Conservation (phyloP, 1,140 invertebrate genomes). For the Pseudomyrmex concolor region DNA sequence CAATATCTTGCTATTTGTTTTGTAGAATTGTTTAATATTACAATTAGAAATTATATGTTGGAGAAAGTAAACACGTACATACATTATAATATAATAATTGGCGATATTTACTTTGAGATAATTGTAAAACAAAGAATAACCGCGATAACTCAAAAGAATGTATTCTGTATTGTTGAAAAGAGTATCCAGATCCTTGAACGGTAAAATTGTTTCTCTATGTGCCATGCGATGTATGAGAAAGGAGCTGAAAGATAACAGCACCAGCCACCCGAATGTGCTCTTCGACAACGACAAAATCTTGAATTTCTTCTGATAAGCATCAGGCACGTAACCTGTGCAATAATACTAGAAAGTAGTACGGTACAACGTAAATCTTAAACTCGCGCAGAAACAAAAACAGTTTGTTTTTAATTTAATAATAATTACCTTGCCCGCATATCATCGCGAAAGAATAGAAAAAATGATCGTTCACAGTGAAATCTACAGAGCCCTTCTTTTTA, state of each 20-base stretch:
- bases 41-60: neutral
- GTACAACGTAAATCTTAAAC: neutral
- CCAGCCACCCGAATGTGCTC: conserved; percentile 70
- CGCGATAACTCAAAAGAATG: conserved; percentile 52
- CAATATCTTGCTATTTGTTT: neutral
- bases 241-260: conserved; percentile 70
- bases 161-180: conserved; percentile 71
- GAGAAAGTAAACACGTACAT: neutral
- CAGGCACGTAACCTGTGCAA: conserved; percentile 65
- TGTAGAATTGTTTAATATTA: neutral
- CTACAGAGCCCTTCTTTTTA: neutral
- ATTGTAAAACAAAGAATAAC: conserved; percentile 50
- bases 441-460: conserved; percentile 69
- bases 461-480: conserved; percentile 72
- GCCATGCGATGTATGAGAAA: conserved; percentile 72
- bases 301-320: conserved; percentile 53
- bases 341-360: neutral
- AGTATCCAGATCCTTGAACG: conserved; percentile 66
- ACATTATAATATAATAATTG: neutral
- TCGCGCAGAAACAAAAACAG: neutral
- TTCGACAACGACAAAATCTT: conserved; percentile 67
- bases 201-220: conserved; percentile 47
- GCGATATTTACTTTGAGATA: neutral
- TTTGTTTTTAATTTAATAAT: conserved; percentile 21
- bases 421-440: conserved; percentile 70